Evolutionary conservation across 1,140 invertebrate species (phyloP).

Genomic region (Rhagoletis pomonella): DNA sequence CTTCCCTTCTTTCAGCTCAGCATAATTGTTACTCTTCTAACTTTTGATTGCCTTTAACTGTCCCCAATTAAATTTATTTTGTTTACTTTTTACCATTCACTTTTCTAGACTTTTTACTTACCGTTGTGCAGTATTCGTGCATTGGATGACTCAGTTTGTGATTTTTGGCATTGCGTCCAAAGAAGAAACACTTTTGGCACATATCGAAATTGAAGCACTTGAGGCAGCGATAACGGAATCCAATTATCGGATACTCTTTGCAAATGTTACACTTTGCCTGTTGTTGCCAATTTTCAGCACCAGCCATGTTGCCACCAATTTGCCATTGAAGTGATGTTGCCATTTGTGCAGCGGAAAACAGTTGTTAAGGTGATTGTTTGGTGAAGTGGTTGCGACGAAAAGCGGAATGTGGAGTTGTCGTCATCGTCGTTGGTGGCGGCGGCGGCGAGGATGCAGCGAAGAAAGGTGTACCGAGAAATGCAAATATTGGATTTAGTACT

Average conservation of each 20-base stretch:
- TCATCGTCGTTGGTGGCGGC: neutral
- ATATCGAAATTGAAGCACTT: conserved; percentile 99
- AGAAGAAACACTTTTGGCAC: conserved; percentile 99
- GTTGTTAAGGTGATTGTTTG: neutral
- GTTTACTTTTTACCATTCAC: conserved; percentile 46
- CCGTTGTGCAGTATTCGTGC: conserved; percentile 99
- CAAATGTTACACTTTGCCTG: conserved; percentile 98
- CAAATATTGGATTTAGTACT: conserved; percentile 46
- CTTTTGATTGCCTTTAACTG: too few species aligned
- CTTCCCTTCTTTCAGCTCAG: neutral
- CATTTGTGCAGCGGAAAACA: neutral
- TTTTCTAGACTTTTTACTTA: conserved; percentile 75
- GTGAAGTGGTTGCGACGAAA: neutral
- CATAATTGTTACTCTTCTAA: too few species aligned
- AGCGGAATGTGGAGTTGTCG: neutral
- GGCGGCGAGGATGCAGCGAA: neutral
- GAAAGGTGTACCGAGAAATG: conserved; percentile 32
- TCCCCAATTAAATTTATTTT: too few species aligned
- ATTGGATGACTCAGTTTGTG: conserved; percentile 99
- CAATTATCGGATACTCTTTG: conserved; percentile 98
- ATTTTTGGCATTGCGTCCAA: conserved; percentile 95
- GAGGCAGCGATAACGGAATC: conserved; percentile 97
- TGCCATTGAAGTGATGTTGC: neutral
- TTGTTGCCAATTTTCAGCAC: neutral
- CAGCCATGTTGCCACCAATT: conserved; percentile 1